phyloP scores from a whole-genome alignment of 2,888 invertebrate species.

The Dasysyrphus tricinctus region DNA sequence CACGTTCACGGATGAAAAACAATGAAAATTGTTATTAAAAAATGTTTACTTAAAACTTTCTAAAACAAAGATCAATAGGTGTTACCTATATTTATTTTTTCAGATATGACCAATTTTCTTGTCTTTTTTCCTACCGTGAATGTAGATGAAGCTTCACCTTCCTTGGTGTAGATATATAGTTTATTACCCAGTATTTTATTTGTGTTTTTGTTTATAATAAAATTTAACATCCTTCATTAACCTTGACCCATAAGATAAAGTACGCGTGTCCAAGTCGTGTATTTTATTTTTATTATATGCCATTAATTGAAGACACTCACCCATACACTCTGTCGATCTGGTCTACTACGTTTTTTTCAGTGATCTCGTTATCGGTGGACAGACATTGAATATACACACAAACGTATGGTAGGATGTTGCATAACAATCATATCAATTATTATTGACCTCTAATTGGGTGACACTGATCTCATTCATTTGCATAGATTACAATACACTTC shows the following conservation, averaged over 20 bases:
- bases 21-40: no score
- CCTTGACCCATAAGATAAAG: not conserved
- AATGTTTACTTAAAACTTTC: no score
- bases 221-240: conserved; percentile 9
- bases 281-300: not conserved
- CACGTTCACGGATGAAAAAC: no score
- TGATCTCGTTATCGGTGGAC: conserved; percentile 8
- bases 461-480: conserved; percentile 45
- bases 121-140: no score
- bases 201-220: not conserved
- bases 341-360: not conserved
- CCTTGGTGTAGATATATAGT: no score
- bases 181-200: not conserved
- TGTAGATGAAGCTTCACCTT: no score
- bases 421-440: conserved; percentile 36
- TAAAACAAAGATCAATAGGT: no score
- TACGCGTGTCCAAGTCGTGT: not conserved
- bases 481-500: conserved; percentile 23
- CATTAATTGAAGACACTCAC: conserved; percentile 2
- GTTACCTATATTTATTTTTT: no score
- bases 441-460: conserved; percentile 42
- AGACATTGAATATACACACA: conserved; percentile 1
- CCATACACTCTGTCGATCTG: not conserved
- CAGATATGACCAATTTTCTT: no score
- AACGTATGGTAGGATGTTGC: conserved; percentile 21